Evolutionary conservation across 2,113 vertebrate species (phyloP).

Genomic region (Rhinopomastus cyanomelas): DNA sequence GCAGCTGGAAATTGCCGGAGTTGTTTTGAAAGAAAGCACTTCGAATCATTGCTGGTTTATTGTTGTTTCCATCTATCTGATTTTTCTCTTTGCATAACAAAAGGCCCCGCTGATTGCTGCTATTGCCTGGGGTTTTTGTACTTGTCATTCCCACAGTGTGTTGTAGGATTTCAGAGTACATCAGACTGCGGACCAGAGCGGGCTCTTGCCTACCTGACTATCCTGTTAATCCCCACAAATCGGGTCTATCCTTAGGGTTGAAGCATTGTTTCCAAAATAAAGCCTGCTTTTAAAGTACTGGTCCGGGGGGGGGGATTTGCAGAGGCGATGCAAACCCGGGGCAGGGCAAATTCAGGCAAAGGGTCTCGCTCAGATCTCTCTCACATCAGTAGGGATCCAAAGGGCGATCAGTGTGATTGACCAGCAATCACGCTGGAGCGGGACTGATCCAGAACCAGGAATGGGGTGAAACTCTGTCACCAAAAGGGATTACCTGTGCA

Average conservation of each 20-base stretch:
- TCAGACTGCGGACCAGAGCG: neutral
- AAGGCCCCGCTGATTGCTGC: neutral
- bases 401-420: constrained; percentile 28
- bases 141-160: neutral
- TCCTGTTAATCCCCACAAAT: neutral
- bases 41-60: neutral
- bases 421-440: neutral
- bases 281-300: neutral
- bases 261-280: neutral
- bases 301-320: neutral
- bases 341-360: neutral
- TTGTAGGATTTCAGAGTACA: neutral
- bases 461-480: neutral
- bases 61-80: neutral
- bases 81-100: neutral
- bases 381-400: neutral
- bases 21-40: neutral
- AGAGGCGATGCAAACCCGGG: neutral
- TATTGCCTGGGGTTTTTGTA: neutral
- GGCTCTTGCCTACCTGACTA: neutral
- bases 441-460: neutral
- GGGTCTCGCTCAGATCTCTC: neutral
- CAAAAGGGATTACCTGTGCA: neutral
- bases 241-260: neutral
- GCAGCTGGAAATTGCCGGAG: constrained; percentile 16